These are phyloP conservation scores for Polydrusus cervinus DNA, from an alignment of 2,888 invertebrate species.

Conservation along the genomic window DNA sequence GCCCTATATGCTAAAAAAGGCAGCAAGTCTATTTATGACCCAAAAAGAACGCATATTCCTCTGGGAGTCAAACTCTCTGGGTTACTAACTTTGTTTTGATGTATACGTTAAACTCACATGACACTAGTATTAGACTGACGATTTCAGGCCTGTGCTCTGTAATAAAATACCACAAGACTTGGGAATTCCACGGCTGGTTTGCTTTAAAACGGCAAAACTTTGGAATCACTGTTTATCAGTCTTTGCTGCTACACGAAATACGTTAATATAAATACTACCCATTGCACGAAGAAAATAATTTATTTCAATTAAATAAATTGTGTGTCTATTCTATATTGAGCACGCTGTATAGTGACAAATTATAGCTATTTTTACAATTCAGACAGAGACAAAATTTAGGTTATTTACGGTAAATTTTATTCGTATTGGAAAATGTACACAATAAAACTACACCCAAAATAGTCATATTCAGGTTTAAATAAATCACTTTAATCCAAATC, in stretches of 20 bases:
- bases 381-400: too few relatives aligned
- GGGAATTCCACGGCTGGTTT: conserved; percentile 37
- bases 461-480: too few relatives aligned
- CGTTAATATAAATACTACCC: too few relatives aligned
- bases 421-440: too few relatives aligned
- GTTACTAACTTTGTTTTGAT: conserved; percentile 44
- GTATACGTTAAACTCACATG: conserved; percentile 43
- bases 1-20: conserved; percentile 1
- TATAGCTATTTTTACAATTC: too few relatives aligned
- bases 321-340: too few relatives aligned
- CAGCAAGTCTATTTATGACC: conserved; percentile 33
- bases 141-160: conserved; percentile 37
- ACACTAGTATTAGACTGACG: conserved; percentile 43
- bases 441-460: too few relatives aligned
- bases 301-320: too few relatives aligned
- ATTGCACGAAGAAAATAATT: too few relatives aligned
- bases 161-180: conserved; percentile 21
- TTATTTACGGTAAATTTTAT: too few relatives aligned
- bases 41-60: conserved; percentile 36
- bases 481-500: too few relatives aligned
- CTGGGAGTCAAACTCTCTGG: conserved; percentile 29
- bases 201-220: conserved; percentile 35
- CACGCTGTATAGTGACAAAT: too few relatives aligned
- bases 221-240: conserved; percentile 39
- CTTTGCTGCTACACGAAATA: conserved; percentile 25